These are phyloP conservation scores for Alcedo quadribrachys DNA, from an alignment of 2,797 vertebrate genomes.

Conservation along the genomic window DNA sequence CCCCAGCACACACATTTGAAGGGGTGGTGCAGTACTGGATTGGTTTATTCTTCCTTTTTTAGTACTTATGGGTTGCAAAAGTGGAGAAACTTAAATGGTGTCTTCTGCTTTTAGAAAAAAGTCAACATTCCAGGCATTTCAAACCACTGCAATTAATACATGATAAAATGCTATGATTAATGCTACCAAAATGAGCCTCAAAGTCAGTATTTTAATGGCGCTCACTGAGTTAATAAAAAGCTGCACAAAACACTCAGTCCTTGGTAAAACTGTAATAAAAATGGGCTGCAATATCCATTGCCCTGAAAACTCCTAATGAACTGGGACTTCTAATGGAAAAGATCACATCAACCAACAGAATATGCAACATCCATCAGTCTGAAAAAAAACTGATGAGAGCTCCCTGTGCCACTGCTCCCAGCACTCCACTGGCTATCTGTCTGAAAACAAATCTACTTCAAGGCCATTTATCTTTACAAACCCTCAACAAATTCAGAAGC, in stretches of 20 bases:
- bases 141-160: not conserved
- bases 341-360: not conserved
- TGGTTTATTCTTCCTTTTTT: not conserved
- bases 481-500: slow-evolving; percentile 17
- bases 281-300: slow-evolving; percentile 10
- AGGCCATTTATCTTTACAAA: slow-evolving; percentile 54
- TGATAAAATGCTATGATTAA: slow-evolving; percentile 21
- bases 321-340: slow-evolving; percentile 26
- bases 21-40: no score
- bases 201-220: slow-evolving; percentile 30
- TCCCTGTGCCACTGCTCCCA: not conserved
- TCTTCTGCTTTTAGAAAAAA: not conserved
- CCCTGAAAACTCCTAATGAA: slow-evolving; percentile 22
- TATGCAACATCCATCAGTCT: not conserved
- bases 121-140: not conserved
- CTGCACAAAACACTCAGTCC: not conserved
- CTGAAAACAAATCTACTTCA: slow-evolving; percentile 40
- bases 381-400: not conserved
- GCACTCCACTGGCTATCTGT: not conserved
- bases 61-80: not conserved
- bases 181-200: slow-evolving; percentile 17
- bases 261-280: not conserved
- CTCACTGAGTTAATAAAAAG: slow-evolving; percentile 7
- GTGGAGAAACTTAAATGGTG: not conserved
- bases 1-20: not conserved